A percentile compares a stretch with the other conserved stretches of the same genome.
phyloP scores from a whole-genome alignment of 2,113 vertebrate species.

The Asarcornis scutulata region DNA sequence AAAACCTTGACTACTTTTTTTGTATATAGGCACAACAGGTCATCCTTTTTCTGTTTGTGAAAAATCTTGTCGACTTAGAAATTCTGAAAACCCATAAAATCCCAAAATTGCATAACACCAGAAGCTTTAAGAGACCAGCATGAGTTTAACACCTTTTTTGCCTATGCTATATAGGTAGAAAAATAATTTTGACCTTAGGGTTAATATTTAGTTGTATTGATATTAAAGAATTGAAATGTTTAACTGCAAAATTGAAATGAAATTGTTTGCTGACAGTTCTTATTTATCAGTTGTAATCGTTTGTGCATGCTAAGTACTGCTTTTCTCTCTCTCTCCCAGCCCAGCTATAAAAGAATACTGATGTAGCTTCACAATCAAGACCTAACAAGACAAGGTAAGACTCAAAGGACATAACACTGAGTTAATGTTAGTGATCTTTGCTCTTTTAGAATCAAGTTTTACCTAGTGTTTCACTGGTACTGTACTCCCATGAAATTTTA shows the following conservation, averaged over 20 bases:
- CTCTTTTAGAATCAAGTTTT: not conserved
- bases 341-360: not conserved
- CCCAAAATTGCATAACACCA: not conserved
- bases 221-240: not conserved
- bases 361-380: not conserved
- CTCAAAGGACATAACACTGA: not conserved
- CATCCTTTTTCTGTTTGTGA: not conserved
- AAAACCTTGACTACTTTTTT: not conserved
- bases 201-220: not conserved
- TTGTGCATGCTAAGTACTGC: not conserved
- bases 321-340: not conserved
- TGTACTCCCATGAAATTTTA: not conserved
- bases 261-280: not conserved
- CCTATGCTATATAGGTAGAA: not conserved
- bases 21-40: not conserved
- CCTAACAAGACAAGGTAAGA: conserved; percentile 1
- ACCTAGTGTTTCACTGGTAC: not conserved
- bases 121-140: not conserved
- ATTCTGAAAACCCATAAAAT: not conserved
- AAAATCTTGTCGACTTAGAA: not conserved
- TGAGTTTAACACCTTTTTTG: not conserved
- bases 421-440: not conserved
- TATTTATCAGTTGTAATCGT: not conserved
- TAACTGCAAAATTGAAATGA: not conserved
- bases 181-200: not conserved